Conservation (phyloP, 2,113 vertebrate genomes). For the Pelodiscus sinensis region DNA sequence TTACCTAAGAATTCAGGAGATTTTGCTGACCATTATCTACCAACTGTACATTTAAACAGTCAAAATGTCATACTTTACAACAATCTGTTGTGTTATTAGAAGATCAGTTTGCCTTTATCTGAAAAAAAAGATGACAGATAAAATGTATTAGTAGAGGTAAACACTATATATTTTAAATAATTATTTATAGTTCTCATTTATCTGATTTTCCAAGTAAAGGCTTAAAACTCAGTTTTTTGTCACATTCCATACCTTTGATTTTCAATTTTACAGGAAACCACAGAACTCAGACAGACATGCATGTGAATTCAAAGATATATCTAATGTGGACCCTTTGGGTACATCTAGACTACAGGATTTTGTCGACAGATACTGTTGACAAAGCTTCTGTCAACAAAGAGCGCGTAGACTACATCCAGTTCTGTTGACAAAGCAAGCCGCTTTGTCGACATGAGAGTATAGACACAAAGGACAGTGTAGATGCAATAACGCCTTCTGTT, state of each 20-base stretch:
- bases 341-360: too few species aligned
- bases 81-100: neutral
- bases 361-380: too few species aligned
- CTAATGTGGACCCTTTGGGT: neutral
- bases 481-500: too few species aligned
- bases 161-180: slow-evolving; percentile 4
- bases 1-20: slow-evolving; percentile 61
- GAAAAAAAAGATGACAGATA: neutral
- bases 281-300: neutral
- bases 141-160: neutral
- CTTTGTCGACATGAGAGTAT: too few species aligned
- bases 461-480: too few species aligned
- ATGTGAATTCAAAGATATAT: neutral
- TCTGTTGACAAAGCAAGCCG: too few species aligned
- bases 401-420: too few species aligned
- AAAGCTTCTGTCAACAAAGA: too few species aligned
- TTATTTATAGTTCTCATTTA: neutral
- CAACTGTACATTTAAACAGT: neutral
- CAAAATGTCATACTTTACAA: slow-evolving; percentile 29
- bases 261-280: neutral
- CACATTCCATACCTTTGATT: neutral
- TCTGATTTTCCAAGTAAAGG: neutral
- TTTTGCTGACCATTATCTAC: slow-evolving; percentile 45
- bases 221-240: neutral
- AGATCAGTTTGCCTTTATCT: neutral